A percentile compares a stretch with the other conserved stretches of the same genome.
phyloP scores from a whole-genome alignment of 2,797 vertebrate species.

The Tenualosa ilisha region DNA sequence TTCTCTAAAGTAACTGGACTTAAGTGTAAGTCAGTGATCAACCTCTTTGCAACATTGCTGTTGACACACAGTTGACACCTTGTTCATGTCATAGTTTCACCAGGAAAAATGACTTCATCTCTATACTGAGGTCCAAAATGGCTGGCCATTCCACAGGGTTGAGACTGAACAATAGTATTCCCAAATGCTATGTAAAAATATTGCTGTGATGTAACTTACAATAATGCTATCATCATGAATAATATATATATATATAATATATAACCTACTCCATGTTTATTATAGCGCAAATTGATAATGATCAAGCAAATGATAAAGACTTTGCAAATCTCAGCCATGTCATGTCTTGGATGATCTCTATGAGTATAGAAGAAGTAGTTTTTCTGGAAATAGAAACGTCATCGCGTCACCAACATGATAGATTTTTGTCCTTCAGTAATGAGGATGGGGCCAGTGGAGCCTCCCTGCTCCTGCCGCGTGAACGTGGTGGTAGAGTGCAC shows the following conservation, averaged over 20 bases:
- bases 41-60: not conserved
- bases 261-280: not conserved
- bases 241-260: not conserved
- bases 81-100: not conserved
- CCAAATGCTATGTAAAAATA: too few relatives aligned
- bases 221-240: not conserved
- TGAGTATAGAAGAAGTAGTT: constrained; percentile 1
- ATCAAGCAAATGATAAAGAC: not conserved
- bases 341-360: not conserved
- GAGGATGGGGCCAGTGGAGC: not conserved
- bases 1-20: too few relatives aligned
- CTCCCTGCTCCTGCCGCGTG: not conserved
- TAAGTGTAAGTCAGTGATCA: too few relatives aligned
- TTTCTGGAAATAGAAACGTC: constrained; percentile 15
- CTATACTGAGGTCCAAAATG: too few relatives aligned
- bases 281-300: too few relatives aligned
- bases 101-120: not conserved
- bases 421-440: constrained; percentile 11
- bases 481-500: constrained; percentile 40
- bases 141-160: too few relatives aligned
- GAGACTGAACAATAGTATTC: too few relatives aligned
- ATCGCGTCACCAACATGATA: constrained; percentile 12
- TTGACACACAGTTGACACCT: not conserved
- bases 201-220: too few relatives aligned
- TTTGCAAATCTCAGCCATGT: not conserved